Base-by-base conservation (phyloP, 2,888 invertebrate genomes). In the Xestobium rufovillosum region DNA sequence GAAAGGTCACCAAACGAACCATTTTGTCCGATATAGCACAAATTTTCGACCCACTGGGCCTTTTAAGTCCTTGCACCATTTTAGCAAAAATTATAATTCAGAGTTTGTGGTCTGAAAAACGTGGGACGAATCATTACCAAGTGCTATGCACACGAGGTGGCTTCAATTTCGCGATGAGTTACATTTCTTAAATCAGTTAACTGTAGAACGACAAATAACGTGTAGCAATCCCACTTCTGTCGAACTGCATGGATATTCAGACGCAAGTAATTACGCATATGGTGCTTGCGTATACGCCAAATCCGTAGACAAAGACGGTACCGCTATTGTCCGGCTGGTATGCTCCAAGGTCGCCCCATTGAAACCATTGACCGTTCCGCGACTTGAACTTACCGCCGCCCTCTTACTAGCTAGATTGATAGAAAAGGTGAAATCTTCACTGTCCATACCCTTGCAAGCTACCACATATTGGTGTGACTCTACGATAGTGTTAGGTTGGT, bases 191-290 rank as follows among this genome's bases (percentile, higher is more conserved):
- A 40, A 40, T 33, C 14, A 19, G 26, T 26, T 46, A 14, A 27
- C 29, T 26, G 39, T 47, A 19, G 38, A 44, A 11, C 29, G 48
- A 23, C 37, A 42, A 12, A 36, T 34, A 11, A 23, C 29, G 14
- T n/a, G 14, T 19, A 6, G 9, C 6, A 13, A 28, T 17, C 11
- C 35, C 15, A 11, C 6, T 4, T 13, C 14, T 28, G n/a, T 43
- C n/a, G 38, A 50, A 38, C n/a, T 54, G 4, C 52, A 51, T 33
- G 49, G 47, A 2, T 53, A 53, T 35, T 42, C 40, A 6, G 52
- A 53, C n/a, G n/a, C n/a, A n/a, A n/a, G n/a, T n/a, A n/a, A n/a
- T n/a, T n/a, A n/a, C n/a, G n/a, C n/a, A n/a, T 51, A 51, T 26
- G 49, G 43, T 4, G 45, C 50, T 25, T 41, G 44, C 27, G 31